phyloP scores from a whole-genome alignment of 1,140 invertebrate genomes.

The Portunus trituberculatus region DNA sequence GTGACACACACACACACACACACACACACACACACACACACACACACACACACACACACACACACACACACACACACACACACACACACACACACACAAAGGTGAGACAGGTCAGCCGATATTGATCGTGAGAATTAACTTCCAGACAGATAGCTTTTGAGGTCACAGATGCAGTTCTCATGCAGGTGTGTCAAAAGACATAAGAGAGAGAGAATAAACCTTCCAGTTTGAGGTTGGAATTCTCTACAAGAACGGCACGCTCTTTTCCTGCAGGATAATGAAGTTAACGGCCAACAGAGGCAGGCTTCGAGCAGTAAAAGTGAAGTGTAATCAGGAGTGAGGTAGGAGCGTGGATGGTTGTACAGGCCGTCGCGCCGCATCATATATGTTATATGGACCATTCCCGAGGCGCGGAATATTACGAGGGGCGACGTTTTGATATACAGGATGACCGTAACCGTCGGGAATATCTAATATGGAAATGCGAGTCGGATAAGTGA shows the following conservation, averaged over 20 bases:
- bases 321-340: neutral
- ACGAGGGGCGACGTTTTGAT: conserved; percentile 21
- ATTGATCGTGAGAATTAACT: neutral
- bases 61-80: neutral
- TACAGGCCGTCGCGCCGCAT: neutral
- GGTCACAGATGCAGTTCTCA: no score
- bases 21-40: neutral
- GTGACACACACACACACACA: neutral
- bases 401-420: conserved; percentile 8
- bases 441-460: conserved; percentile 30
- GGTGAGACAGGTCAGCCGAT: neutral
- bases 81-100: neutral
- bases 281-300: neutral
- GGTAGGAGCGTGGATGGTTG: neutral
- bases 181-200: no score
- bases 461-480: conserved; percentile 55
- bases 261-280: neutral
- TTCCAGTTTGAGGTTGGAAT: neutral
- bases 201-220: no score
- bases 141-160: neutral
- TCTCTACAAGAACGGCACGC: neutral
- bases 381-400: neutral
- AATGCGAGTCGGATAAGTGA: conserved; percentile 46
- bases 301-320: neutral
- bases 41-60: neutral